These are phyloP conservation scores for Oscheius sp. DNA, from an alignment of 2,888 invertebrate genomes.

Conservation along the genomic window DNA sequence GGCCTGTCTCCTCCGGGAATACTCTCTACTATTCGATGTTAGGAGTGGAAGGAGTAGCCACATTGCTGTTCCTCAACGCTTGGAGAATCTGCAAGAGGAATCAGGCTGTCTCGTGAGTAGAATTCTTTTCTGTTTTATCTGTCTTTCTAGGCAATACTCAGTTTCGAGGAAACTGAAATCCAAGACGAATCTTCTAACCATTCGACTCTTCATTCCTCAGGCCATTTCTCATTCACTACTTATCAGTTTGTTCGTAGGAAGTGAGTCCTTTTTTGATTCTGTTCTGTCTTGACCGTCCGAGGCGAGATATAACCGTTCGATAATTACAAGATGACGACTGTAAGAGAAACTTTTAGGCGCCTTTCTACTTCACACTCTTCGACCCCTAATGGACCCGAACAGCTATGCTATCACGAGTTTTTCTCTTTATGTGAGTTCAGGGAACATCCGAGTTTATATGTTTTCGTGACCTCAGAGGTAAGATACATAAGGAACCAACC, in stretches of 20 bases:
- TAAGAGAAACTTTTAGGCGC: background rate
- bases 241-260: background rate
- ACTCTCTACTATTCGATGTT: slow-evolving; percentile 15
- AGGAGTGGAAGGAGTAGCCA: background rate
- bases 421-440: slow-evolving; percentile 5
- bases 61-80: background rate
- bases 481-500: no score
- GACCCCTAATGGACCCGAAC: background rate
- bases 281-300: no score
- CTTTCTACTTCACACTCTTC: background rate
- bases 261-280: background rate
- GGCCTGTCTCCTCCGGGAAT: background rate
- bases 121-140: no score
- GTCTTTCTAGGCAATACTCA: background rate
- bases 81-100: background rate
- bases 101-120: background rate
- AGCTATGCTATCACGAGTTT: background rate
- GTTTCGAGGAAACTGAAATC: slow-evolving; percentile 1
- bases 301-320: no score
- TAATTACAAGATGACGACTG: background rate
- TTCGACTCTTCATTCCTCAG: slow-evolving; percentile 1
- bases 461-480: no score
- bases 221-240: slow-evolving; percentile 3
- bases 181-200: slow-evolving; percentile 6
- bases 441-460: no score